A percentile compares a stretch with the other conserved stretches of the same genome.
Conservation (phyloP, 1,140 invertebrate genomes). For the Dendrolimus kikuchii region DNA sequence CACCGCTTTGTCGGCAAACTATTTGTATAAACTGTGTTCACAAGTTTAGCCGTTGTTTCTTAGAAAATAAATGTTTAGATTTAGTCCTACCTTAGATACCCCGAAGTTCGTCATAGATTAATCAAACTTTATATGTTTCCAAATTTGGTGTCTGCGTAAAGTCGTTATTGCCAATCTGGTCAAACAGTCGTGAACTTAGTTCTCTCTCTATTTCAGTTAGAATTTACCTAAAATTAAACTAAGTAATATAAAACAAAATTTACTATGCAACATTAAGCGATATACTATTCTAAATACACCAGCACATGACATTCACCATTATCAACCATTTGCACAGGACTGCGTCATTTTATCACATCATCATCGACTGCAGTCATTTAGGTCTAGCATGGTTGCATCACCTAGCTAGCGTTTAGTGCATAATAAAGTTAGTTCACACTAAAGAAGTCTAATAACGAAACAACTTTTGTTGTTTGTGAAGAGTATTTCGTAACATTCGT, state of each 20-base stretch:
- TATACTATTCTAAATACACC: constrained; percentile 13
- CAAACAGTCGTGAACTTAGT: no score
- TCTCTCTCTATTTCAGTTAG: no score
- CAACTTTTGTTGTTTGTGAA: no score
- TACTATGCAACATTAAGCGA: no score
- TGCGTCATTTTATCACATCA: constrained; percentile 56
- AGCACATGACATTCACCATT: constrained; percentile 56
- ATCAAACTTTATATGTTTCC: no score
- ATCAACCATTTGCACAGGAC: constrained; percentile 63
- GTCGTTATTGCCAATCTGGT: no score
- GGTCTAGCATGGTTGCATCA: constrained; percentile 60
- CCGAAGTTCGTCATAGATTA: no score
- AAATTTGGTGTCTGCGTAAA: no score
- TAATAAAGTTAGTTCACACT: constrained; percentile 21
- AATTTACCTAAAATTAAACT: no score
- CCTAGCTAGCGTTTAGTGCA: constrained; percentile 61
- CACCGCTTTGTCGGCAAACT: constrained; percentile 64
- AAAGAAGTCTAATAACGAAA: constrained; percentile 9
- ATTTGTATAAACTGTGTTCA: constrained; percentile 31
- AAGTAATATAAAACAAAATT: no score
- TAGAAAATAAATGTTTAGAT: background rate
- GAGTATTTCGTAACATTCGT: background rate
- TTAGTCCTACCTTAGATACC: no score
- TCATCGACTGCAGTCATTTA: constrained; percentile 56
- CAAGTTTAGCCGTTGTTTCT: constrained; percentile 52